Conservation (phyloP, 1,140 invertebrate genomes). For the Radopholus similis region DNA sequence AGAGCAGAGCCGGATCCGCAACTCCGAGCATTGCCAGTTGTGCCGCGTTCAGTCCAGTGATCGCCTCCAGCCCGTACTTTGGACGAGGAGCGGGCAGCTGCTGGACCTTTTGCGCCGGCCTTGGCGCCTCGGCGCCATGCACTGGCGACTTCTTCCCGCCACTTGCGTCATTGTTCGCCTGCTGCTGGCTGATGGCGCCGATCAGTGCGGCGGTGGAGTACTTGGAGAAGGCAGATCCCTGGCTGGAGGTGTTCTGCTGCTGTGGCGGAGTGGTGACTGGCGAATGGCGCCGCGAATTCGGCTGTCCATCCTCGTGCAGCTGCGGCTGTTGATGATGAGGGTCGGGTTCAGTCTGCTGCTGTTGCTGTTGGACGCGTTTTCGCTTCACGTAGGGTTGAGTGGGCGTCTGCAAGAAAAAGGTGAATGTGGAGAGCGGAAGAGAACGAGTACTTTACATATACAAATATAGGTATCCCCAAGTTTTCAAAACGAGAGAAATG, state of each 20-base stretch:
- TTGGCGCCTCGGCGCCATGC: slow-evolving; percentile 12
- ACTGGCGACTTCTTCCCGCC: background rate
- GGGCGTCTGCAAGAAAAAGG: slow-evolving; percentile 19
- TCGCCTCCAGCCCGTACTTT: background rate
- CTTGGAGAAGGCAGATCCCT: background rate
- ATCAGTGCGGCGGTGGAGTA: slow-evolving; percentile 3
- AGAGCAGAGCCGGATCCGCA: background rate
- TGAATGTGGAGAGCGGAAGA: background rate
- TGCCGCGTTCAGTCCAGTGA: background rate
- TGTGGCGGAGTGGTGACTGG: background rate
- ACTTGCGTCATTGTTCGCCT: background rate
- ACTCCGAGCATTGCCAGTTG: background rate
- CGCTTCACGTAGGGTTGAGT: slow-evolving; percentile 33
- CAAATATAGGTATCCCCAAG: no score
- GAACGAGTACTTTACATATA: background rate
- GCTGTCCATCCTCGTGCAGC: no score
- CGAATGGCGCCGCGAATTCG: background rate
- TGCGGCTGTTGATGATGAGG: background rate
- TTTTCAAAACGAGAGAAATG: background rate
- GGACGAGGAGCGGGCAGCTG: background rate
- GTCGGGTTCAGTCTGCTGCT: slow-evolving; percentile 11
- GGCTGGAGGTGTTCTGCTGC: background rate
- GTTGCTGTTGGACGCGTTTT: slow-evolving; percentile 7
- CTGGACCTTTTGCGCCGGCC: background rate
- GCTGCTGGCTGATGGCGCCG: background rate